phyloP scores from a whole-genome alignment of 2,113 vertebrate genomes.

The Oryzias curvinotus region DNA sequence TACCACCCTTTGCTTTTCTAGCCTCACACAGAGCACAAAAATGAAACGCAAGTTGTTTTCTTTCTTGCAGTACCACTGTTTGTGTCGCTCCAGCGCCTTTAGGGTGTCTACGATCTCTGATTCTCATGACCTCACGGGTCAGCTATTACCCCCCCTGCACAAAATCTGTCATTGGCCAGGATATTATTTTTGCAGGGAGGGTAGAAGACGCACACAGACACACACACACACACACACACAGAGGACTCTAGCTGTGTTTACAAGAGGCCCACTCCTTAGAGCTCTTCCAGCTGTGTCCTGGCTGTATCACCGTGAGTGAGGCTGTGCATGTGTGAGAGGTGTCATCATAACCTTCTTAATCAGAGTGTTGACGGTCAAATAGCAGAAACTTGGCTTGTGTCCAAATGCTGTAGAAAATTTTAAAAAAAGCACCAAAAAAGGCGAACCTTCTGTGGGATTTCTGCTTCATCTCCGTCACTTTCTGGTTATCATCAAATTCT shows the following conservation, averaged over 20 bases:
- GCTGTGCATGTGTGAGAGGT: constrained; percentile 39
- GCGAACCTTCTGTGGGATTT: not conserved
- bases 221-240: constrained; percentile 12
- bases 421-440: too few species aligned
- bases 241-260: constrained; percentile 65
- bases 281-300: constrained; percentile 71
- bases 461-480: constrained; percentile 5
- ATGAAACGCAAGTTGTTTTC: not conserved
- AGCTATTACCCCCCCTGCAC: constrained; percentile 66
- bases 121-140: constrained; percentile 77
- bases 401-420: constrained; percentile 23
- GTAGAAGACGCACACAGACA: constrained; percentile 26
- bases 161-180: constrained; percentile 76
- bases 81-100: constrained; percentile 17
- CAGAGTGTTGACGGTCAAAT: constrained; percentile 52
- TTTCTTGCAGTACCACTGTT: not conserved
- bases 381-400: constrained; percentile 54
- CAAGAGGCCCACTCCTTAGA: constrained; percentile 66
- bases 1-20: not conserved
- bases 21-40: not conserved
- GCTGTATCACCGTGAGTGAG: constrained; percentile 17
- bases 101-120: constrained; percentile 17
- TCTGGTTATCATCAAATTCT: constrained; percentile 41
- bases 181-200: constrained; percentile 68
- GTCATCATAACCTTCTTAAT: constrained; percentile 65